phyloP scores from a whole-genome alignment of 2,113 vertebrate genomes.

The Mixornis gularis region DNA sequence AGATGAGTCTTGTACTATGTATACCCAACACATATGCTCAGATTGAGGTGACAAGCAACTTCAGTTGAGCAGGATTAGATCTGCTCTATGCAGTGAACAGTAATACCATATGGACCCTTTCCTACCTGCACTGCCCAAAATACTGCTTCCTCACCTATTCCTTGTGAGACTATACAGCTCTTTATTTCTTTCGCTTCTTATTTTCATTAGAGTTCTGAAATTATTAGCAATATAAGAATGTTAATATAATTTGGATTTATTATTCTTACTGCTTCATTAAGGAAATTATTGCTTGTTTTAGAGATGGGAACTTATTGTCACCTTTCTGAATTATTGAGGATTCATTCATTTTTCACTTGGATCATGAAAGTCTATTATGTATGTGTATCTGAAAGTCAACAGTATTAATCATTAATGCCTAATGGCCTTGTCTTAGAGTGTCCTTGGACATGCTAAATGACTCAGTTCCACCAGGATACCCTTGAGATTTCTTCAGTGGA shows the following conservation, averaged over 20 bases:
- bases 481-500: constrained; percentile 17
- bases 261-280: constrained; percentile 33
- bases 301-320: not conserved
- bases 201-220: not conserved
- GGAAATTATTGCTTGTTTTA: constrained; percentile 47
- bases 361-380: constrained; percentile 27
- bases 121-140: not conserved
- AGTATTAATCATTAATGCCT: constrained; percentile 53
- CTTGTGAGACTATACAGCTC: not conserved
- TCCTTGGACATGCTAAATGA: constrained; percentile 34
- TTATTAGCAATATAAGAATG: not conserved
- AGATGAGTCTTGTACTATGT: not conserved
- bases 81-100: not conserved
- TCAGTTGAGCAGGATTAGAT: not conserved
- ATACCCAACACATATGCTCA: not conserved
- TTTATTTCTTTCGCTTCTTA: not conserved
- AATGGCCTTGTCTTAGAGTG: constrained; percentile 28
- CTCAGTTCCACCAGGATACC: not conserved
- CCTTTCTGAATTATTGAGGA: constrained; percentile 52
- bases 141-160: not conserved
- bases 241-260: constrained; percentile 23
- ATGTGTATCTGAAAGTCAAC: constrained; percentile 32
- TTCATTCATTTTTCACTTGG: constrained; percentile 53
- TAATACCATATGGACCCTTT: not conserved
- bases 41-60: not conserved